Evolutionary conservation across 2,888 invertebrate species (phyloP).

Genomic region (Meliscaeva auricollis): DNA sequence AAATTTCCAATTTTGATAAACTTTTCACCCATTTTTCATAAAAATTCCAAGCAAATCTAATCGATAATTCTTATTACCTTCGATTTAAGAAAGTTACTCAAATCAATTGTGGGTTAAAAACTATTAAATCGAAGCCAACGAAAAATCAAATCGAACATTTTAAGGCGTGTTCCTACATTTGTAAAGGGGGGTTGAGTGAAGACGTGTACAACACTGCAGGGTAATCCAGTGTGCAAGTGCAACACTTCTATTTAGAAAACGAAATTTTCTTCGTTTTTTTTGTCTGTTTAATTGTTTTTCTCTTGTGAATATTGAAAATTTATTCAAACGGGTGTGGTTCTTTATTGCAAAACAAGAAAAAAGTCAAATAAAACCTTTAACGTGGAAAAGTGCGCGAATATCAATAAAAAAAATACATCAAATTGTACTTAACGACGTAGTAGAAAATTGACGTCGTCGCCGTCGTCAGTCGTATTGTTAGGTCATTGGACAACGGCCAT

Average conservation of each 20-base stretch:
- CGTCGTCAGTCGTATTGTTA: constrained; percentile 46
- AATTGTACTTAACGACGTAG: constrained; percentile 51
- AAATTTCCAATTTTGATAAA: constrained; percentile 39
- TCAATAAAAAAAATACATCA: constrained; percentile 38
- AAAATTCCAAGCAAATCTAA: too few species aligned
- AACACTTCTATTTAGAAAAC: constrained; percentile 65
- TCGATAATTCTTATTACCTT: too few species aligned
- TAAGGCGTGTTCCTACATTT: constrained; percentile 68
- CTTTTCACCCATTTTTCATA: not conserved
- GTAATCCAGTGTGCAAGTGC: constrained; percentile 61
- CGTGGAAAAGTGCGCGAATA: constrained; percentile 43
- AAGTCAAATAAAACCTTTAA: not conserved
- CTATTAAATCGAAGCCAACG: constrained; percentile 20
- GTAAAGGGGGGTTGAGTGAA: constrained; percentile 38
- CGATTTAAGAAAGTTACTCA: not conserved
- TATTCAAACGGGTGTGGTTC: constrained; percentile 64
- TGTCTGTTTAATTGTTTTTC: constrained; percentile 35
- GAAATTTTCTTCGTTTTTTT: constrained; percentile 29
- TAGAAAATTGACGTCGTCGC: constrained; percentile 62
- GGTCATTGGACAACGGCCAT: constrained; percentile 69
- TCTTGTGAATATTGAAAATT: constrained; percentile 16
- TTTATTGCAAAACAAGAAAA: constrained; percentile 4
- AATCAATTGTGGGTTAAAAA: constrained; percentile 32
- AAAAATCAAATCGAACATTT: constrained; percentile 66
- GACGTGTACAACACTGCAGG: constrained; percentile 44